Base-by-base conservation (phyloP, 2,113 vertebrate genomes). In the Coregonus clupeaformis region DNA sequence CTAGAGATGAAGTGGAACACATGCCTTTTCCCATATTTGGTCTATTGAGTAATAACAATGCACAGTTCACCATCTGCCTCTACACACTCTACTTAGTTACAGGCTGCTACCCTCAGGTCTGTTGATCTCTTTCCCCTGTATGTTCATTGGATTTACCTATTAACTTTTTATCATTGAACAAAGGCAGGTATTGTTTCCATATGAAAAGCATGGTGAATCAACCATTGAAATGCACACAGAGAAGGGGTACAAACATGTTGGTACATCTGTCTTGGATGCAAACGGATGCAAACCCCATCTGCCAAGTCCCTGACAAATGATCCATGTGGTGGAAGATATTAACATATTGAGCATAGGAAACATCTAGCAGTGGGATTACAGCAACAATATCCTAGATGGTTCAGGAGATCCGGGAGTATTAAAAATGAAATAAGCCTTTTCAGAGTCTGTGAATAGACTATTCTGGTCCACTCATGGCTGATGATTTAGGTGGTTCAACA, bases 391-490 rank as follows among this genome's bases (percentile, higher is more conserved):
- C 77, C 85, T 80, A 80, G 75, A 82, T 82, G 83, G 77, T 87
- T 86, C 84, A 72, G 59, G 57, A 71, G 75, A 89, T 88, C 73
- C 66, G 42, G 65, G 75, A 77, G 85, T 85, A 85, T 90, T 89
- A 86, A 87, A 89, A 86, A 88, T 86, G 64, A 82, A 89, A 86
- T 81, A 86, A 85, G 85, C 83, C 88, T 85, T 89, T 81, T 80
- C 3, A 25, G 74, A 72, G 83, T 75, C 73, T 84, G 76, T 67
- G 60, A 74, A 77, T 72, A 64, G 71, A 78, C 83, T 73, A 75
- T 73, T 85, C 77, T 82, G 78, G 76, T 79, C 67, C 16, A n/a
- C 75, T 80, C 76, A 79, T 82, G 84, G 60, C 62, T 47, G 80
- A 81, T 91, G 77, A 89, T 91, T 88, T 81, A 82, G 42, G 70